Evolutionary conservation across 2,113 vertebrate genomes (phyloP).

Genomic region (Colaptes auratus): DNA sequence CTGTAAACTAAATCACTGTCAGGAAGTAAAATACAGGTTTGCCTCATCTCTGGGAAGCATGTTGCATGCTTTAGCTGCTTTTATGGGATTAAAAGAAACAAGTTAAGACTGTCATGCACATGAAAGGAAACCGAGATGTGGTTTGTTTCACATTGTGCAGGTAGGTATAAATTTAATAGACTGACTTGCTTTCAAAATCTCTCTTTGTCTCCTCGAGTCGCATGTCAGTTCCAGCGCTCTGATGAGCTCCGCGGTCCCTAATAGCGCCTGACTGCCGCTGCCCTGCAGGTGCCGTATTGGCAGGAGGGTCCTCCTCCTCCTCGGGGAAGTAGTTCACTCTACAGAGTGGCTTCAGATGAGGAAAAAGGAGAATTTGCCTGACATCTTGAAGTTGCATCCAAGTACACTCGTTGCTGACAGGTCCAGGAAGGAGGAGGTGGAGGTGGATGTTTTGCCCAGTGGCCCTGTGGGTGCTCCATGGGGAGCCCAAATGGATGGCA

Average conservation of each 20-base stretch:
- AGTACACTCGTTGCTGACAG: rapidly evolving
- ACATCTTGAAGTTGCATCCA: background rate
- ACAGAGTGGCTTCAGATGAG: background rate
- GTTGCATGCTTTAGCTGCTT: constrained; percentile 64
- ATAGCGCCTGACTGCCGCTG: constrained; percentile 7
- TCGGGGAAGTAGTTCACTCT: background rate
- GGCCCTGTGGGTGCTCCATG: rapidly evolving
- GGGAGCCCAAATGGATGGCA: background rate
- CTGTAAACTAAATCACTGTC: constrained; percentile 56
- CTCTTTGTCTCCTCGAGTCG: constrained; percentile 35
- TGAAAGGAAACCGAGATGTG: constrained; percentile 63
- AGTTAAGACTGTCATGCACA: constrained; percentile 64
- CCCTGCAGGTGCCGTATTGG: background rate
- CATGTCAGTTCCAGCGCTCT: constrained; percentile 31
- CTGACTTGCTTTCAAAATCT: constrained; percentile 63
- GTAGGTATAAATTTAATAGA: constrained; percentile 68
- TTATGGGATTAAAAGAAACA: constrained; percentile 67
- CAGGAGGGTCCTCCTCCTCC: background rate
- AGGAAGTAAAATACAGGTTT: constrained; percentile 55
- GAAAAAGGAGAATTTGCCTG: background rate
- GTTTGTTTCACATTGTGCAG: constrained; percentile 69
- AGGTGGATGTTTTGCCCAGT: rapidly evolving
- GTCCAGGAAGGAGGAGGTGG: background rate
- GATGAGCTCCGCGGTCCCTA: constrained; percentile 22
- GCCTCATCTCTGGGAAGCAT: constrained; percentile 45